phyloP scores from a whole-genome alignment of 2,113 vertebrate species.

The Lophura nycthemera region DNA sequence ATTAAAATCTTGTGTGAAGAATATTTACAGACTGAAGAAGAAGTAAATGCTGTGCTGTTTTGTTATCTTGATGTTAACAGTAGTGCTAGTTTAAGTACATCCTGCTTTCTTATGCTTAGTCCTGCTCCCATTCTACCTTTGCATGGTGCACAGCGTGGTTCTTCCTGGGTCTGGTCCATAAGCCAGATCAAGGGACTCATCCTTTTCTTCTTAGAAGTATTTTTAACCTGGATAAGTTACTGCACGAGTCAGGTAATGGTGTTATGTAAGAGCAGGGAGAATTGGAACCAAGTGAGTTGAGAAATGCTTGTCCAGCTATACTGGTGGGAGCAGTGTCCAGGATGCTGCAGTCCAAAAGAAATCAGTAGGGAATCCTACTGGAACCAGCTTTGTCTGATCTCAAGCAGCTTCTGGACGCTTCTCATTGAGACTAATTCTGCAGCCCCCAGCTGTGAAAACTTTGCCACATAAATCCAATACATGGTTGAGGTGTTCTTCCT shows the following conservation, averaged over 20 bases:
- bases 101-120: background rate
- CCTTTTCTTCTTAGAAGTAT: constrained; percentile 49
- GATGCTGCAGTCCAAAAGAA: background rate
- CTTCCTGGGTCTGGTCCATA: background rate
- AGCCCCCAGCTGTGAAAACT: background rate
- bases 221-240: constrained; percentile 32
- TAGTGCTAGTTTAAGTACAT: background rate
- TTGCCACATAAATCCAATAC: background rate
- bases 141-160: background rate
- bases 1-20: background rate
- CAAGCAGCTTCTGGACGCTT: background rate
- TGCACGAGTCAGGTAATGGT: background rate
- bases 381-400: background rate
- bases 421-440: background rate
- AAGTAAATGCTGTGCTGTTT: background rate
- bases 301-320: background rate
- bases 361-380: background rate
- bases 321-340: background rate
- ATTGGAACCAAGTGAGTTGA: background rate
- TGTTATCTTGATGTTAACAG: background rate
- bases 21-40: background rate
- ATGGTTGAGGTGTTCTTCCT: too few species aligned
- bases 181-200: constrained; percentile 40
- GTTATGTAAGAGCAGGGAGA: background rate
- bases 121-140: background rate